Percentiles rank a stretch among this genome's conserved stretches.
Conservation (phyloP, 2,888 invertebrate genomes). For the Phyto melanocephala region DNA sequence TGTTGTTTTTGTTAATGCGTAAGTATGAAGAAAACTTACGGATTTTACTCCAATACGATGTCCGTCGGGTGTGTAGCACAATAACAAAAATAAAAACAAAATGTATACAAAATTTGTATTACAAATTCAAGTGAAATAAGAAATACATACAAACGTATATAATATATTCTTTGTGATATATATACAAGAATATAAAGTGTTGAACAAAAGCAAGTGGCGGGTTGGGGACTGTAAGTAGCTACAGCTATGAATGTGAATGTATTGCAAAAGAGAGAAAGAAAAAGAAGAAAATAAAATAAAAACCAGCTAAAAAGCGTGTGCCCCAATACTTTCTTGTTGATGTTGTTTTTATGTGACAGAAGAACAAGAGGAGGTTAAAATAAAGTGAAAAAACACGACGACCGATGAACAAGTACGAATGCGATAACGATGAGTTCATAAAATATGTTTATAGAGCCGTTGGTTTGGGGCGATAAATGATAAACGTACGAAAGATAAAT, state of each 20-base stretch:
- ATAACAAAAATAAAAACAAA: slow-evolving; percentile 52
- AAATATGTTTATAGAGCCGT: background rate
- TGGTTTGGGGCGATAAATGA: background rate
- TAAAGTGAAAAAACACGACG: slow-evolving; percentile 26
- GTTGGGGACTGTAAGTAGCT: slow-evolving; percentile 40
- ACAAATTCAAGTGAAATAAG: slow-evolving; percentile 48
- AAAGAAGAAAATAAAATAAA: background rate
- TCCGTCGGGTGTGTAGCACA: slow-evolving; percentile 52
- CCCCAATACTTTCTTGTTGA: slow-evolving; percentile 37
- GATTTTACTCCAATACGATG: slow-evolving; percentile 57
- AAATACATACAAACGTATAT: slow-evolving; percentile 5
- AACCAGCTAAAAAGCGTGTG: slow-evolving; percentile 43
- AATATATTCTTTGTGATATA: background rate
- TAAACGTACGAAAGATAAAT: slow-evolving; percentile 13
- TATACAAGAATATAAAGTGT: slow-evolving; percentile 20
- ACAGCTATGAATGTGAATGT: slow-evolving; percentile 40
- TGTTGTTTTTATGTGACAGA: background rate
- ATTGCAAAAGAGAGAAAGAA: slow-evolving; percentile 16
- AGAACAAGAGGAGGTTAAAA: slow-evolving; percentile 37
- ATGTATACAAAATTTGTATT: slow-evolving; percentile 55
- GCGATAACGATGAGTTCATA: slow-evolving; percentile 21
- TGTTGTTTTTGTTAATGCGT: slow-evolving; percentile 56
- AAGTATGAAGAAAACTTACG: slow-evolving; percentile 55
- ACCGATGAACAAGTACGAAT: slow-evolving; percentile 26
- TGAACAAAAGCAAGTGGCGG: slow-evolving; percentile 28